Base-by-base conservation (phyloP, 2,113 vertebrate genomes). In the Thunnus maccoyii region DNA sequence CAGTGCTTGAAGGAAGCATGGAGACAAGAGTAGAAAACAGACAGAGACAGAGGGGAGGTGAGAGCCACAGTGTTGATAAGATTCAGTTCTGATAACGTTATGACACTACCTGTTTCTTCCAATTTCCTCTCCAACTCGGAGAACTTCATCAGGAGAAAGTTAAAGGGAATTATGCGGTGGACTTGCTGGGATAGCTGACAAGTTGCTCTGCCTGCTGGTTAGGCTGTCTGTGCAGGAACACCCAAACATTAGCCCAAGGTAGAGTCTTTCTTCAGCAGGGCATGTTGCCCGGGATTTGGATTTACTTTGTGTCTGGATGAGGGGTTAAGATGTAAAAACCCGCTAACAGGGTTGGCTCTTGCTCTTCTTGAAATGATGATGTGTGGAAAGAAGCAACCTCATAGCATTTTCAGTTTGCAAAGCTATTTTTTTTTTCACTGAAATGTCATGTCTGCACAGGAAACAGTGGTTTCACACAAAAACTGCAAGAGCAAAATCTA, bases 91-190 rank as follows among this genome's bases (percentile, higher is more conserved):
- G 68, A 62, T 46, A 41, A 66, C 25, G 22, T 58, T 61, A 15
- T 47, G 47, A 76, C 56, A 13, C 14, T 3, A 25, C 44, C 47
- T 50, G 63, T 70, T 88, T 81, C 69, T 65, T 70, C 0, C 69
- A n/a, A 30, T 80, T 70, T 76, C 68, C 77, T 58, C 72, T 48
- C 67, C 25, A 54, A 30, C 68, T 57, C 66, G 18, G 62, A 84
- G 66, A 86, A 79, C 55, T 86, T 76, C 55, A 71, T 78, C 72
- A 63, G 48, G 61, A 61, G 57, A 77, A 84, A 71, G 62, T 78
- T 54, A 9, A 61, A 46, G 68, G 69, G 63, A 76, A 72, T 81
- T 72, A 78, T 66, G 27, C 60, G 20, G 62, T 48, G 46, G 52
- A 8, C 60, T 63, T 51, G 65, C 58, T 58, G 58, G 17, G 67